These are phyloP conservation scores for Craterocephalus amniculus DNA, from an alignment of 2,797 vertebrate genomes.

Conservation along the genomic window DNA sequence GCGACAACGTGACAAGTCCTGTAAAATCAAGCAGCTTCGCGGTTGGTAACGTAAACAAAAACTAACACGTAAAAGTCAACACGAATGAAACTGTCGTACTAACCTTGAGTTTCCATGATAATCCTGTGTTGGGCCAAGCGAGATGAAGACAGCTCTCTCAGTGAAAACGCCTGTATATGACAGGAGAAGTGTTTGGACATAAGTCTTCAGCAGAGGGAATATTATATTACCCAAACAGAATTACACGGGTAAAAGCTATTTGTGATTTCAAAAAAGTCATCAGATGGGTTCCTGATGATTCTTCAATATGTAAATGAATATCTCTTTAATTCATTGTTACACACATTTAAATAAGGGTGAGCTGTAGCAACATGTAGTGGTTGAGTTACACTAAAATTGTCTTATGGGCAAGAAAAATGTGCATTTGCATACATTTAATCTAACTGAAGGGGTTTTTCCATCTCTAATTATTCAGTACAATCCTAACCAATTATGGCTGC, in stretches of 20 bases:
- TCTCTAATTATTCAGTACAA: no score
- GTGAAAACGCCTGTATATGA: constrained; percentile 8
- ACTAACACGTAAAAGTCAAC: neutral
- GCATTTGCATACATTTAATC: no score
- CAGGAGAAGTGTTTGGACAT: neutral
- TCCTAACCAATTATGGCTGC: no score
- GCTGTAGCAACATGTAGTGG: neutral
- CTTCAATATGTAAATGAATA: neutral
- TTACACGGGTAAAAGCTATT: neutral
- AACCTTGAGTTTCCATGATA: constrained; percentile 9
- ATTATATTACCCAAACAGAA: neutral
- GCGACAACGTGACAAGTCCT: constrained; percentile 20
- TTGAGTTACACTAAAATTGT: no score
- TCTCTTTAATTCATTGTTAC: no score
- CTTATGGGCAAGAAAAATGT: no score
- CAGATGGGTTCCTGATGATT: no score
- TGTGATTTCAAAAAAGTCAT: neutral
- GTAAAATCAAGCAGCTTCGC: constrained; percentile 3
- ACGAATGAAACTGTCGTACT: constrained; percentile 9
- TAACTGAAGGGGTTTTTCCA: no score
- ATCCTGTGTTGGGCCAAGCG: neutral
- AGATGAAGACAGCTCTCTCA: neutral
- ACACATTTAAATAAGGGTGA: neutral
- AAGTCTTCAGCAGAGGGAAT: neutral
- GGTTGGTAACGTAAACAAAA: neutral